phyloP scores from a whole-genome alignment of 2,888 invertebrate genomes.

The Caenorhabditis zanzibari region DNA sequence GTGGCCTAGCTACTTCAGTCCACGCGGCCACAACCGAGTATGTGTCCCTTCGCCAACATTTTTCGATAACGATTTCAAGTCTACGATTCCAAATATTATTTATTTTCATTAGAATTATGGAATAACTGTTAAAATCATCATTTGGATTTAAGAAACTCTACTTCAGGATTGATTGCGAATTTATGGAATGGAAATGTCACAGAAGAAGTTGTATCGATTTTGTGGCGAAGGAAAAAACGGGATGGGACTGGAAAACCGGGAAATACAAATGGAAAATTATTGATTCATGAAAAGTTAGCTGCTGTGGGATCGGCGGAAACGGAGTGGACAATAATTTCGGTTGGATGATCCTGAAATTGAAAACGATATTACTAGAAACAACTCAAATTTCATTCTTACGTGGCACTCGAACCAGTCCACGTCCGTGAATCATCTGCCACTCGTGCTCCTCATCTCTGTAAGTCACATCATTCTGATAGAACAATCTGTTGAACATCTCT shows the following conservation, averaged over 20 bases:
- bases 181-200: background rate
- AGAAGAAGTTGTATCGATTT: background rate
- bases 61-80: no score
- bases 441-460: slow-evolving; percentile 35
- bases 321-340: slow-evolving; percentile 47
- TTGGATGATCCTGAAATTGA: slow-evolving; percentile 43
- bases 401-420: slow-evolving; percentile 48
- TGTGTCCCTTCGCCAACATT: no score
- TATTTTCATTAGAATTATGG: background rate
- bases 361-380: background rate
- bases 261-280: background rate
- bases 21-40: background rate
- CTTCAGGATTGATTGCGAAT: background rate
- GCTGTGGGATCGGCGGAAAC: slow-evolving; percentile 58
- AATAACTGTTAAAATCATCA: background rate
- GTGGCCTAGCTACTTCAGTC: slow-evolving; percentile 9
- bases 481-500: slow-evolving; percentile 27
- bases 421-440: slow-evolving; percentile 43
- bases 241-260: background rate
- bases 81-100: slow-evolving; percentile 12
- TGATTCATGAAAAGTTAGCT: slow-evolving; percentile 13
- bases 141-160: background rate
- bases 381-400: slow-evolving; percentile 13
- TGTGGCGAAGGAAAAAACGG: background rate
- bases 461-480: slow-evolving; percentile 10